Percentiles rank a stretch among this genome's conserved stretches.
Evolutionary conservation across 2,113 vertebrate species (phyloP).

Genomic region (Phalacrocorax brasilianus): DNA sequence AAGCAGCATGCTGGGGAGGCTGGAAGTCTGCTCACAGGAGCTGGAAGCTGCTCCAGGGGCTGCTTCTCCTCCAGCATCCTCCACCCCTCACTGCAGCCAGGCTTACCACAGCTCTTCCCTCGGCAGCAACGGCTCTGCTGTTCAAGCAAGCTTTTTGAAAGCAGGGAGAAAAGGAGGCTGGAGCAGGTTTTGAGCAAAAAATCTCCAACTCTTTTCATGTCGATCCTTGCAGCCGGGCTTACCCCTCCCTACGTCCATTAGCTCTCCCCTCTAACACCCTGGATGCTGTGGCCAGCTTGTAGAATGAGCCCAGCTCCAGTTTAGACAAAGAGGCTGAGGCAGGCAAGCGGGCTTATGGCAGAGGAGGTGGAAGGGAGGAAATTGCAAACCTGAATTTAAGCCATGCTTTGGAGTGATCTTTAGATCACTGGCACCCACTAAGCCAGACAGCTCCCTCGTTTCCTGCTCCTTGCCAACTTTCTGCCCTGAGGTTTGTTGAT

Average conservation of each 20-base stretch:
- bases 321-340: neutral
- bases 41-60: neutral
- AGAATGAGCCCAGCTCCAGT: neutral
- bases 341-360: fast-evolving
- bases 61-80: neutral
- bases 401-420: neutral
- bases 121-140: neutral
- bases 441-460: neutral
- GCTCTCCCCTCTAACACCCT: neutral
- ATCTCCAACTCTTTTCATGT: neutral
- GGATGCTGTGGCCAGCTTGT: fast-evolving
- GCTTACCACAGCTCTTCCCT: neutral
- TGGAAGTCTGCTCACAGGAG: neutral
- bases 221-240: neutral
- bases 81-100: neutral
- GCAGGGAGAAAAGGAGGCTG: neutral
- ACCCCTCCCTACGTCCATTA: neutral
- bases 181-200: neutral
- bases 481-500: constrained; percentile 11
- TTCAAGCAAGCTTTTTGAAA: neutral
- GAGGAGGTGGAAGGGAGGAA: constrained; percentile 2
- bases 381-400: constrained; percentile 12
- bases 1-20: neutral
- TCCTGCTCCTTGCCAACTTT: neutral
- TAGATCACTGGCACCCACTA: neutral